Percentiles rank a stretch among this genome's conserved stretches.
Evolutionary conservation across 1,140 invertebrate genomes (phyloP).

Genomic region (Scaptomyza graminum): DNA sequence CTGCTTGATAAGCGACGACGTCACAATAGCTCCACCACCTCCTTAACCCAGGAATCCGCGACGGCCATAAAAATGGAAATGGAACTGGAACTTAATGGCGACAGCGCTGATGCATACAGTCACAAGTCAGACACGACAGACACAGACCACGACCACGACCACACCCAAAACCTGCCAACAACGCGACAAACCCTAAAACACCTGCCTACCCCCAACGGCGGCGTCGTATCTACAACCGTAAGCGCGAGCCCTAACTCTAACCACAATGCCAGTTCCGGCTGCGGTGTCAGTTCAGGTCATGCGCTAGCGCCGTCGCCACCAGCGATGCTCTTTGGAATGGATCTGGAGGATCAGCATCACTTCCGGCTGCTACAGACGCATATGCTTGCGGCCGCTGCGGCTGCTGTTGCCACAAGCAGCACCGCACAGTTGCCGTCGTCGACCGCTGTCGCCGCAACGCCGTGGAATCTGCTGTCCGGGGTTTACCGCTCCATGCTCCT

Average conservation of each 20-base stretch:
- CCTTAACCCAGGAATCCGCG: slow-evolving; percentile 16
- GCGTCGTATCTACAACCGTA: neutral
- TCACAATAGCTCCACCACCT: slow-evolving; percentile 46
- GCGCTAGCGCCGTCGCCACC: slow-evolving; percentile 29
- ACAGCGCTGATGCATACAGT: slow-evolving; percentile 28
- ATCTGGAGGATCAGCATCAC: slow-evolving; percentile 67
- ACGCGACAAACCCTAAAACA: slow-evolving; percentile 23
- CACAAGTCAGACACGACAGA: neutral
- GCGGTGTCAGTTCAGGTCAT: neutral
- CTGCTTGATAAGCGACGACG: slow-evolving; percentile 73
- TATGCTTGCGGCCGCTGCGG: slow-evolving; percentile 78
- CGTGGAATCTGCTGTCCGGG: slow-evolving; percentile 79
- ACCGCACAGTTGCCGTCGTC: slow-evolving; percentile 14
- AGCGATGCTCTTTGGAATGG: slow-evolving; percentile 37
- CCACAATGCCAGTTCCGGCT: neutral
- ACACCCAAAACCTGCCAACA: slow-evolving; percentile 43
- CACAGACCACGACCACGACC: no score
- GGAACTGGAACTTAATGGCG: slow-evolving; percentile 54
- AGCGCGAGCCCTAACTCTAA: neutral
- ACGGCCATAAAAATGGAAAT: slow-evolving; percentile 70
- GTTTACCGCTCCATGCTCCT: slow-evolving; percentile 80
- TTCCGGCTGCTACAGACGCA: slow-evolving; percentile 73
- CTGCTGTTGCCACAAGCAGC: slow-evolving; percentile 49
- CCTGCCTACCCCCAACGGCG: neutral
- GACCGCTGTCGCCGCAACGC: slow-evolving; percentile 33